Evolutionary conservation across 30 jellyfish, hydroid and myxozoan species (phyloP), one percentile per base, ranked within the genome.

Genomic region (Chrysaora quinquecirrha): DNA sequence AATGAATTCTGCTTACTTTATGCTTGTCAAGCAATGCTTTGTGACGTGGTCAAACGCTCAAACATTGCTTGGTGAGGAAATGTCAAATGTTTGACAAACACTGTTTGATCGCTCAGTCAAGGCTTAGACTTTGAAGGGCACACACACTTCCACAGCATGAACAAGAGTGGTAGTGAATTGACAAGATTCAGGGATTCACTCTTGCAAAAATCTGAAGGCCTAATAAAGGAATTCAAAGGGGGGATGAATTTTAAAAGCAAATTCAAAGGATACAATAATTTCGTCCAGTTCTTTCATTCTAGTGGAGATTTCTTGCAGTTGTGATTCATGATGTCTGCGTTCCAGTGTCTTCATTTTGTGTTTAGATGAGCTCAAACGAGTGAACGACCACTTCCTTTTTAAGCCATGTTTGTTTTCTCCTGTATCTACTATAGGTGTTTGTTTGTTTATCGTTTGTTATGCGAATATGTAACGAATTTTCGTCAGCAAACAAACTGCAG

Each of bases 251-350:
- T 7, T 28, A 12, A 4, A 28, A 2, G 22, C 80, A 68, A 68
- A 34, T 43, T 43, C 58, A 47, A 78, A 78, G 73, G 89, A 78
- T 78, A 78, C 89, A n/a, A 34, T 18, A 23, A 62, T 64, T 11
- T 78, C 78, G 3, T 63, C 89, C 11, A 78, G 10, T 25, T 78
- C 89, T 65, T 78, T 63, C 0, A 64, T 23, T 64, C 52, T 48
- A 23, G 80, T 48, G 0, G 54, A 12, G n/a, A 78, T 7, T 19
- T 78, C 62, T 11, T 28, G 48, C 28, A 34, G n/a, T 47, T 64
- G 58, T 10, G 31, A 48, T 23, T 38, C 78, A 64, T 60, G 38
- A 11, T 27, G 10, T 48, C 48, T 62, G 54, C 71, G 56, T 19
- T 23, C 38, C 14, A 19, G 27, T 6, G 25, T 30, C 72, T 23